These are phyloP conservation scores for Mastomys coucha DNA, from an alignment of 2,113 vertebrate species.

Conservation along the genomic window DNA sequence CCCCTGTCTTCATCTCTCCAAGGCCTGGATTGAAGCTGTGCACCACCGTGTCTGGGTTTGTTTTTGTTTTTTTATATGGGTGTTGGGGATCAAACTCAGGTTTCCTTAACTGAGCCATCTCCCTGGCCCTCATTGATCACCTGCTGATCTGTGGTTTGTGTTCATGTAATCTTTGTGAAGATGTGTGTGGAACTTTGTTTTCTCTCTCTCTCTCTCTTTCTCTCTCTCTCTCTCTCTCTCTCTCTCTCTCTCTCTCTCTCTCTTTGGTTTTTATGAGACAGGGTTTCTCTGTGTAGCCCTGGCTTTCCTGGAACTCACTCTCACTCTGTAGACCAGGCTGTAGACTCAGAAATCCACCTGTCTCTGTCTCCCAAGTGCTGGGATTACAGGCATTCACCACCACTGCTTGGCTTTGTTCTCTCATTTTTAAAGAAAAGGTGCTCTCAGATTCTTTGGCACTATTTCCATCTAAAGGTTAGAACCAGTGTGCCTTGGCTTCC, in stretches of 20 bases:
- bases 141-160: neutral
- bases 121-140: neutral
- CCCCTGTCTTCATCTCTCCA: neutral
- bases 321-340: too few species aligned
- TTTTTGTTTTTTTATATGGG: neutral
- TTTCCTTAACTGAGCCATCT: neutral
- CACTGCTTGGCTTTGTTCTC: neutral
- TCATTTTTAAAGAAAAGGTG: neutral
- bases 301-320: too few species aligned
- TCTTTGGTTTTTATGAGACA: too few species aligned
- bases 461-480: neutral
- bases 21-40: neutral
- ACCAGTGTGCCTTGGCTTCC: neutral
- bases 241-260: too few species aligned
- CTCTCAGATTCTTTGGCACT: neutral
- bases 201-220: neutral
- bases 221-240: too few species aligned
- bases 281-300: too few species aligned
- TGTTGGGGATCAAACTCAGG: neutral
- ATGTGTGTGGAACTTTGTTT: neutral
- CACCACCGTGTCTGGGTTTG: neutral
- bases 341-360: too few species aligned
- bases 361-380: too few species aligned
- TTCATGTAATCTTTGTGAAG: neutral
- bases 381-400: too few species aligned